Evolutionary conservation across 37 sponge, comb jelly and placozoan genomes (phyloP), one percentile per base, ranked within the genome.

Genomic region (Amphimedon queenslandica): DNA sequence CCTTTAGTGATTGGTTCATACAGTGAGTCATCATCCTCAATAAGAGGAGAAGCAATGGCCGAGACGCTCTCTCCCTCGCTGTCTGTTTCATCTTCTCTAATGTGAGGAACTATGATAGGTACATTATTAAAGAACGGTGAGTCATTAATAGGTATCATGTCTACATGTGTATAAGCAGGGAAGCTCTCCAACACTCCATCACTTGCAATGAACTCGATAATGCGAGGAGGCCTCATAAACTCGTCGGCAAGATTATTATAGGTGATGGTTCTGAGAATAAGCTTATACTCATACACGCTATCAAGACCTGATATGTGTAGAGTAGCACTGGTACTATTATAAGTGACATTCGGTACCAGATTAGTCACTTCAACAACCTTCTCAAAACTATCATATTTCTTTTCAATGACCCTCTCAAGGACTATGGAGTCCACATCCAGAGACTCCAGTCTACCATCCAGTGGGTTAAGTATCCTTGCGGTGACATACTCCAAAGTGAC

Each of bases 161-260:
- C 42, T 23, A 94, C 67, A 16, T n/a, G 38, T 4, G 88, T 69
- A 69, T 77, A 74, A 1, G 77, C 88, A n/a, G 68, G 60, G 0
- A 72, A 36, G 43, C 95, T 94, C 63, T 64, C 20, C 42, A 94
- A 65, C 3, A 80, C 56, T 2, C 91, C 85, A 42, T 94, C 95
- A 57, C 72, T 84, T 1, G 84, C 78, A 23, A 70, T 77, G 63
- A 94, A 80, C 58, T 63, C 32, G 3, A 94, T n/a, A 21, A 24
- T 33, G 0, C 95, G 69, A 18, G 37, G 28, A 1, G 4, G 30
- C 8, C 37, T 13, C 21, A 34, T 40, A 30, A 84, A 77, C 51
- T 94, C 91, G 40, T 94, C 81, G 23, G 63, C 78, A 4, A 72
- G 21, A 57, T 94, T 94, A 63, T 84, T 60, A 78, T 94, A 94